Evolutionary conservation across 1,140 invertebrate species (phyloP).

Genomic region (Caligus rogercresseyi): DNA sequence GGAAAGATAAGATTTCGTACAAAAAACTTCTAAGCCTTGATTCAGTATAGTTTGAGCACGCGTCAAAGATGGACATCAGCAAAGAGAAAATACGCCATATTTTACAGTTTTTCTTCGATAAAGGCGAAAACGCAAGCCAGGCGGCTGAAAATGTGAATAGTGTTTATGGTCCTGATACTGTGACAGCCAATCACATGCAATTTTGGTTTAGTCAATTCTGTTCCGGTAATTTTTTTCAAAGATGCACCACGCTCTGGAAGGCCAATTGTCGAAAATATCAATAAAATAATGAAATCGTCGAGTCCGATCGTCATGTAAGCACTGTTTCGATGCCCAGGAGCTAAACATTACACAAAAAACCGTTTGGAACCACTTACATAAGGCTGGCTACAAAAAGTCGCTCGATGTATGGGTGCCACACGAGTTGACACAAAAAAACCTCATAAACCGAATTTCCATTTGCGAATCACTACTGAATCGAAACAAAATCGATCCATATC

Average conservation of each 20-base stretch:
- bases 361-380: too few species aligned
- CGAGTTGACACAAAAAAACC: too few species aligned
- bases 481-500: too few species aligned
- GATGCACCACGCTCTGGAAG: background rate
- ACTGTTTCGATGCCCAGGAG: background rate
- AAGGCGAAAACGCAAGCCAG: background rate
- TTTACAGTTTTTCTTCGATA: background rate
- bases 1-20: background rate
- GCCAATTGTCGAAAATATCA: background rate
- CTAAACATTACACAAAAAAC: too few species aligned
- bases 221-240: too few species aligned
- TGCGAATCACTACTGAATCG: background rate
- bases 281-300: background rate
- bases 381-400: too few species aligned
- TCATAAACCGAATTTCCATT: background rate
- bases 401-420: too few species aligned
- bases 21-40: background rate
- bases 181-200: background rate
- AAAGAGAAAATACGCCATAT: background rate
- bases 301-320: too few species aligned
- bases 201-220: background rate
- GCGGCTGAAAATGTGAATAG: background rate
- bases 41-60: background rate
- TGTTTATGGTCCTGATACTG: too few species aligned
- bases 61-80: background rate